Percentiles rank a stretch among this genome's conserved stretches.
Evolutionary conservation across 2,113 vertebrate species (phyloP).

Genomic region (Gallinago paraguaiae): DNA sequence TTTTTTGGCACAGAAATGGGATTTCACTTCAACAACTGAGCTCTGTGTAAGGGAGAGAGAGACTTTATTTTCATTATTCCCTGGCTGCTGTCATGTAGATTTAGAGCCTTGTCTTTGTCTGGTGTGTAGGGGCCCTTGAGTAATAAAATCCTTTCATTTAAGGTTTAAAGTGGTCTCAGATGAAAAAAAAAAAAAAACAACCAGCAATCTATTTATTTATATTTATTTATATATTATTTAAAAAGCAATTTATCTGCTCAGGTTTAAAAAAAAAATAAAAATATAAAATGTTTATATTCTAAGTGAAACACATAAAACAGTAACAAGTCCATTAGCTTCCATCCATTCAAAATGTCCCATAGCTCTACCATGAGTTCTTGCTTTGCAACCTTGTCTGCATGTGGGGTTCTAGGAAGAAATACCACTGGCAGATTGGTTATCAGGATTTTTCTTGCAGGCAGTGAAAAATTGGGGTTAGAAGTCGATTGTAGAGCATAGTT

Average conservation of each 20-base stretch:
- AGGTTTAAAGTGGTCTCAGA: background rate
- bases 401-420: background rate
- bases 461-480: background rate
- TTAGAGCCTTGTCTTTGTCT: background rate
- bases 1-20: background rate
- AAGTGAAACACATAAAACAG: background rate
- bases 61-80: background rate
- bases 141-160: background rate
- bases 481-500: background rate
- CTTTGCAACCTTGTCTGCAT: background rate
- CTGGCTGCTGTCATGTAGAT: background rate
- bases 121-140: background rate
- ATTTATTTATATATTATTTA: too few relatives aligned
- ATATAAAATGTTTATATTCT: background rate
- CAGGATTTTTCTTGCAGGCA: background rate
- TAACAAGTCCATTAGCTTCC: background rate
- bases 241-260: background rate
- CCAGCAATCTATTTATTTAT: too few relatives aligned
- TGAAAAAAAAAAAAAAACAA: background rate
- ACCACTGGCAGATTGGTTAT: background rate
- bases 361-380: background rate
- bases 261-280: background rate
- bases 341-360: background rate
- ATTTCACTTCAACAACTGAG: conserved; percentile 3
- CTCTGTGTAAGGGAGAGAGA: background rate